Evolutionary conservation across 2,113 vertebrate species (phyloP), one percentile per base, ranked within the genome.

Genomic region (Gallinago undulata): DNA sequence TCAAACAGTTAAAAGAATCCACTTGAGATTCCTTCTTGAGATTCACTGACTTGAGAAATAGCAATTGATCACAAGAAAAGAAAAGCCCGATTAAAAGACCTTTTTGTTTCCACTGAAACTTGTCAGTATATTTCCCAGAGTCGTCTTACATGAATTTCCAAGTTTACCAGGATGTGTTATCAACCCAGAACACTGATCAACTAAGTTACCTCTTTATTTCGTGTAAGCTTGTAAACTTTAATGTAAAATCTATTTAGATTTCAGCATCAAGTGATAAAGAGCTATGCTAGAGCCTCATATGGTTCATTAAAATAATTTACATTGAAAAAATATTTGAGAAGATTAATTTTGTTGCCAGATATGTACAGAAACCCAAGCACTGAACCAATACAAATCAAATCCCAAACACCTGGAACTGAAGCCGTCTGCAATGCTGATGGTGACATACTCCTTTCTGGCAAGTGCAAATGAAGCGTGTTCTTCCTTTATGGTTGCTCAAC

Each of bases 1-100:
- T 28, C 75, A 51, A 83, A 87, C 53, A 35, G 75, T 77, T 41
- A 59, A 76, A 93, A 95, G 85, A 90, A 94, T 55, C 9, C 82
- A 50, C n/a, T 39, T 39, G 39, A 39, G 39, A 39, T 39, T 39
- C 39, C 39, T 39, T 39, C 39, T 39, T 39, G 39, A 39, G 39
- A 39, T 56, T 43, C 83, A 33, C 56, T 59, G 50, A 66, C 51
- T 83, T 80, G 82, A 88, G 94, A 93, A 94, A 48, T 24, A 45
- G 24, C 67, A 91, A 74, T 5, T 81, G 63, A 78, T 93, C 75
- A 82, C 18, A 30, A 92, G 60, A 83, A 31, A 50, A 79, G 21
- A 43, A 57, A 60, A 55, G 57, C 68, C 74, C 84, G 63, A 78
- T 86, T 70, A 41, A 95, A 96, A 92, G 48, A 56, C 78, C 66